Evolutionary conservation across 2,113 vertebrate genomes (phyloP), one percentile per base, ranked within the genome.

Genomic region (Glaucidium brasilianum): DNA sequence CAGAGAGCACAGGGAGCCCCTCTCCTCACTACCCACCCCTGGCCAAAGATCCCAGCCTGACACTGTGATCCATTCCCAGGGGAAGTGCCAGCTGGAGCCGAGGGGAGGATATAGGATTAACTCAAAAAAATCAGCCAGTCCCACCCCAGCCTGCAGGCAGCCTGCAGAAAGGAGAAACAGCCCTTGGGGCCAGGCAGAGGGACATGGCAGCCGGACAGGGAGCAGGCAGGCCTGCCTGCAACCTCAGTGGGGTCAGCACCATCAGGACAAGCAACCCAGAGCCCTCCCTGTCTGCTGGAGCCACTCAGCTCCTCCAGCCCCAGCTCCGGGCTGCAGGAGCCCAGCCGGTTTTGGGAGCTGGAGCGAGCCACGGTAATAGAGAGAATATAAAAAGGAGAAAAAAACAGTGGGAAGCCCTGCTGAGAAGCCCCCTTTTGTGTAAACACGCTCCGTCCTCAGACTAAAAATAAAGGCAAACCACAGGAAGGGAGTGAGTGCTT

Each of bases 401-500:
- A 94, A 83, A 87, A 49, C 87, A 79, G 84, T 4, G 49, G 95
- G 93, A 93, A 97, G 60, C 67, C 73, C 71, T 84, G 93, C 96
- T 72, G 91, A 95, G 89, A 95, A 97, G 96, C 91, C 90, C 94
- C 93, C 93, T 97, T 95, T 94, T 96, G 94, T 96, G 91, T 95
- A 97, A 97, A 97, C 96, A 96, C 3, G 9, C 92, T 85, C 88
- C n/a, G 25, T 95, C 94, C 94, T 97, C 93, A 75, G 58, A 75
- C 95, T 97, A 98, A 97, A 98, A 98, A 97, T 97, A 97, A 96
- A 97, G 93, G 91, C 96, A 94, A 97, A 92, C 93, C 96, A 93
- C 94, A 97, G 97, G 97, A 98, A 98, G 96, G 96, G 97, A 97
- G 96, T 96, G 97, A 97, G 94, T 94, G 92, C 80, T 97, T 95